These are phyloP conservation scores for Diaprepes abbreviatus DNA, from an alignment of 2,888 invertebrate species.

Conservation along the genomic window DNA sequence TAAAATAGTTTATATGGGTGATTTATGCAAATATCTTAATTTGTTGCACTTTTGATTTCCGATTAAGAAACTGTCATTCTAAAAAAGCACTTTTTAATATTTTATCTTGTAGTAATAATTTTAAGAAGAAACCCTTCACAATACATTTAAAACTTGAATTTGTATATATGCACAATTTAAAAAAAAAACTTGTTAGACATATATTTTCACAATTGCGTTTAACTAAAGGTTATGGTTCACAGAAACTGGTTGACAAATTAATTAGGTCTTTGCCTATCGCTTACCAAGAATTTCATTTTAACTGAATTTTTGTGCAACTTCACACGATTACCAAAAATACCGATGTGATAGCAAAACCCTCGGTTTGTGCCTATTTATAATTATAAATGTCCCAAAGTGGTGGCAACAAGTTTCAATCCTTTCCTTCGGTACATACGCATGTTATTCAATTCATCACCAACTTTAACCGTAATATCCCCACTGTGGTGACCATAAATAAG, in stretches of 20 bases:
- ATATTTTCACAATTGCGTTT: too few relatives aligned
- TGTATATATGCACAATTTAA: too few relatives aligned
- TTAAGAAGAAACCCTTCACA: too few relatives aligned
- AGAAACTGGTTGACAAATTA: too few relatives aligned
- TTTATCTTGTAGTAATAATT: too few relatives aligned
- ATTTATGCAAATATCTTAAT: too few relatives aligned
- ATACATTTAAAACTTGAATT: too few relatives aligned
- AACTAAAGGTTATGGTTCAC: neutral
- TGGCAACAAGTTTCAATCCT: slow-evolving; percentile 35
- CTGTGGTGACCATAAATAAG: neutral
- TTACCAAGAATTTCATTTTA: slow-evolving; percentile 47
- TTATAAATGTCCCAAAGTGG: slow-evolving; percentile 40
- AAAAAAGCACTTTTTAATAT: too few relatives aligned
- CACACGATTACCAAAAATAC: neutral
- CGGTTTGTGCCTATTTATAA: slow-evolving; percentile 41
- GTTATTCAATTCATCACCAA: slow-evolving; percentile 4
- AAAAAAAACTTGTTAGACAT: too few relatives aligned
- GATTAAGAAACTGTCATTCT: too few relatives aligned
- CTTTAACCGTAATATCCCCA: slow-evolving; percentile 6
- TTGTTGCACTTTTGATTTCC: too few relatives aligned
- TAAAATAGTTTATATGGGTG: too few relatives aligned
- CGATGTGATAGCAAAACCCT: slow-evolving; percentile 34
- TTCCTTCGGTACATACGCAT: slow-evolving; percentile 30
- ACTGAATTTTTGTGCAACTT: slow-evolving; percentile 26
- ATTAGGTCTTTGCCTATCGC: neutral